Base-by-base conservation (phyloP, 2,797 vertebrate species). In the Kryptopterus vitreolus region DNA sequence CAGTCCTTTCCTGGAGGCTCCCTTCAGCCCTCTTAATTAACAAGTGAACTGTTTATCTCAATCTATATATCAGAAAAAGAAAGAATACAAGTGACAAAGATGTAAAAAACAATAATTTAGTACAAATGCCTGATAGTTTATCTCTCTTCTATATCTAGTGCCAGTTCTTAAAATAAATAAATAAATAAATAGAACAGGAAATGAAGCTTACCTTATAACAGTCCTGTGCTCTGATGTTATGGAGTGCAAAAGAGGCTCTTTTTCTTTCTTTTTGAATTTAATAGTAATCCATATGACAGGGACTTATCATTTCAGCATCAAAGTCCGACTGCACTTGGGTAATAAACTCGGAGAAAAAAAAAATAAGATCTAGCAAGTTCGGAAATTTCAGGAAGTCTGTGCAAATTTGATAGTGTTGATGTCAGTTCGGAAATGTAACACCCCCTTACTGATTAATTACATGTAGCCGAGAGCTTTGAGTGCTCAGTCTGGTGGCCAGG, bases 331-430 rank as follows among this genome's bases (percentile, higher is more conserved):
- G 52, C 53, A 43, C 22, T 74, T 58, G 52, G 22, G 22, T 57
- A 24, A 43, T 0, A 26, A 22, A 12, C 13, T 15, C 35, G 31
- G 26, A 55, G n/a, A n/a, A n/a, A n/a, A n/a, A n/a, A 73, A 33
- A 20, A 57, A 52, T 70, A 52, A 38, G 35, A 55, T 1, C 35
- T 24, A 46, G 22, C 50, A 46, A 66, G 24, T 48, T 68, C n/a
- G 16, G 13, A 66, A 68, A 71, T 1, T 13, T 50, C 46, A 71
- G 71, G 71, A 74, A 43, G 71, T 74, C 71, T 3, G 7, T 24
- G 53, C 53, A 74, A 74, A 74, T 74, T 26, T 24, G 71, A 74
- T 74, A 57, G 12, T 24, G 71, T 72, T 57, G 52, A 57, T 73
- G 71, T 74, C 71, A 74, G 53, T 43, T 74, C 16, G 53, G 71